Conservation (phyloP, 2,888 invertebrate species). For the Fragum fragum region DNA sequence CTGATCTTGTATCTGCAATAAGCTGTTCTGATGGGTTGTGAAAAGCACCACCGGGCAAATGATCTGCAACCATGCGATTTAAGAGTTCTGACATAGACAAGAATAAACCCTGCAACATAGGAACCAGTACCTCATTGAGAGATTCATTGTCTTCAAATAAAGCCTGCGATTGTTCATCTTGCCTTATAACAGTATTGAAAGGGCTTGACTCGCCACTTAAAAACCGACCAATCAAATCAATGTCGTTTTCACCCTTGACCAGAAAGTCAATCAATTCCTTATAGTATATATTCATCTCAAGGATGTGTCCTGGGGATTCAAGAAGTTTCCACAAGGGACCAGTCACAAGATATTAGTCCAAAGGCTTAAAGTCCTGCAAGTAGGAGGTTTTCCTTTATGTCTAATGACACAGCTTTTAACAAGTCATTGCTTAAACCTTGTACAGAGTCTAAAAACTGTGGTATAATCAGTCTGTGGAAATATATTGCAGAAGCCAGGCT, state of each 20-base stretch:
- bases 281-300: slow-evolving; percentile 52
- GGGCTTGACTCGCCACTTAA: slow-evolving; percentile 35
- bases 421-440: slow-evolving; percentile 41
- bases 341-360: slow-evolving; percentile 46
- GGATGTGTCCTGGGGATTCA: slow-evolving; percentile 45
- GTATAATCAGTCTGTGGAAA: slow-evolving; percentile 28
- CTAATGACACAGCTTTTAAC: slow-evolving; percentile 50
- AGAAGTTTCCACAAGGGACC: slow-evolving; percentile 53
- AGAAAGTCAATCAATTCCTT: slow-evolving; percentile 48
- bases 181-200: slow-evolving; percentile 31
- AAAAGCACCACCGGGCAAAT: slow-evolving; percentile 52
- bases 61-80: slow-evolving; percentile 40
- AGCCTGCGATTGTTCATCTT: slow-evolving; percentile 5
- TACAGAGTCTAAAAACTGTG: slow-evolving; percentile 35
- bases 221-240: slow-evolving; percentile 35
- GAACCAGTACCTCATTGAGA: slow-evolving; percentile 26
- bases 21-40: slow-evolving; percentile 31
- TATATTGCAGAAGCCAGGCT: slow-evolving; percentile 37
- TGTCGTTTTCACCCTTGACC: slow-evolving; percentile 34
- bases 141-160: slow-evolving; percentile 30
- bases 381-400: slow-evolving; percentile 42
- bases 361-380: slow-evolving; percentile 49
- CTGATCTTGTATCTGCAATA: slow-evolving; percentile 35
- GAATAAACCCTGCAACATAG: slow-evolving; percentile 37
- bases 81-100: slow-evolving; percentile 39